Evolutionary conservation across 2,113 vertebrate genomes (phyloP), one percentile per base, ranked within the genome.

Genomic region (Leptosomus discolor): DNA sequence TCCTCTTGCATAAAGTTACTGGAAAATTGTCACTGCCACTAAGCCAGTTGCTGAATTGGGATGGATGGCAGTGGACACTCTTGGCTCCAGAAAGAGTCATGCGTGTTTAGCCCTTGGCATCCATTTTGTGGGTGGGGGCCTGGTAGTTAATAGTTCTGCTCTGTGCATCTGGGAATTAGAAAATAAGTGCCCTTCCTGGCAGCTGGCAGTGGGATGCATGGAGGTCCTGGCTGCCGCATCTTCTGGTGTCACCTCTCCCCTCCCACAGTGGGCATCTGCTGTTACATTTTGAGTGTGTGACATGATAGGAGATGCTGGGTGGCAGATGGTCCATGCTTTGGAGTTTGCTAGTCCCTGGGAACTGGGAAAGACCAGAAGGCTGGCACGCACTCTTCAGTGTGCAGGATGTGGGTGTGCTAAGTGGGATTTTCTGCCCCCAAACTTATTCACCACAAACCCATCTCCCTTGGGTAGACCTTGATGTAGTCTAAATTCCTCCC

Each of bases 41-140:
- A 29, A 74, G 65, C 27, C 46, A 8, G 0, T 41, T 63, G 16
- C 61, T 58, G 67, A 51, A 36, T 83, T 1, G 8, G 39, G 15
- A 13, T 56, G 45, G 58, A 48, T 86, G 39, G 26, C 54, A 84
- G 43, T 15, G 45, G 63, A 27, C 7, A 24, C 30, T 60, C 36
- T 34, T 45, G 34, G 15, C 30, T 84, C 39, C 4, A 5, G 63
- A 15, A 73, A 13, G 8, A 54, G 18, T 39, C 26, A 39, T 0
- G 0, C 43, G 4, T 50, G 16, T 17, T 58, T 75, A 29, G 43
- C 17, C 30, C 29, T 20, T 65, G 56, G 36, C 1, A 0, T 68
- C 48, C 0, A 0, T 60, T 61, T 67, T 56, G 41, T 8, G 27
- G 12, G 15, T 23, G 23, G 14, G 18, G 22, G 6, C 9, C 8